These are phyloP conservation scores for Drosophila kikkawai DNA, from an alignment of 1,140 invertebrate genomes.

Conservation along the genomic window DNA sequence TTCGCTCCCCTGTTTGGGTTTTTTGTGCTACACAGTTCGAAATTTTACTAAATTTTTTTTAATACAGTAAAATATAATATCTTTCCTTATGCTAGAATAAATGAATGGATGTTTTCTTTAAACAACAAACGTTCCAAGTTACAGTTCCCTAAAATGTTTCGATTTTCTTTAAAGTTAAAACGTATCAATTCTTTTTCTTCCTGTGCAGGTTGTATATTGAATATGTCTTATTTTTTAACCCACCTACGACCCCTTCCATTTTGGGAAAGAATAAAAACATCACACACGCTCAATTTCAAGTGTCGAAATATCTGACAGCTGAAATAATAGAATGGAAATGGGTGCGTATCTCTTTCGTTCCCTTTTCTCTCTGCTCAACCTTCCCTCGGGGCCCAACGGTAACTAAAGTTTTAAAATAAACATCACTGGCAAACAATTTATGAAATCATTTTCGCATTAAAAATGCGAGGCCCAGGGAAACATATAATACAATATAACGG, in stretches of 20 bases:
- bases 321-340: slow-evolving; percentile 75
- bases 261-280: slow-evolving; percentile 64
- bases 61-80: background rate
- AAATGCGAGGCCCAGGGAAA: slow-evolving; percentile 35
- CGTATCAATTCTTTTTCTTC: slow-evolving; percentile 16
- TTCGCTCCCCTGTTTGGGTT: slow-evolving; percentile 28
- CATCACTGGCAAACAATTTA: slow-evolving; percentile 46
- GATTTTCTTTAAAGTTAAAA: no score
- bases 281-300: slow-evolving; percentile 76
- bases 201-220: slow-evolving; percentile 18
- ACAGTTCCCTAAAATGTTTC: background rate
- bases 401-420: slow-evolving; percentile 67
- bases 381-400: slow-evolving; percentile 27
- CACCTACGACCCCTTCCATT: slow-evolving; percentile 31
- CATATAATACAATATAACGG: slow-evolving; percentile 45
- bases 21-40: slow-evolving; percentile 18
- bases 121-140: background rate
- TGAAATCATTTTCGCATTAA: slow-evolving; percentile 78
- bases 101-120: background rate
- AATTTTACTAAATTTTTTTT: background rate
- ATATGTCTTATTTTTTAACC: slow-evolving; percentile 22
- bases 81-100: no score
- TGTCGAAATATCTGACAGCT: slow-evolving; percentile 78
- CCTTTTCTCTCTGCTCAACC: slow-evolving; percentile 4
- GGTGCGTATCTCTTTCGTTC: slow-evolving; percentile 22